A percentile compares a stretch with the other conserved stretches of the same genome.
Conservation (phyloP, 1,140 invertebrate species). For the Tyrophagus putrescentiae region DNA sequence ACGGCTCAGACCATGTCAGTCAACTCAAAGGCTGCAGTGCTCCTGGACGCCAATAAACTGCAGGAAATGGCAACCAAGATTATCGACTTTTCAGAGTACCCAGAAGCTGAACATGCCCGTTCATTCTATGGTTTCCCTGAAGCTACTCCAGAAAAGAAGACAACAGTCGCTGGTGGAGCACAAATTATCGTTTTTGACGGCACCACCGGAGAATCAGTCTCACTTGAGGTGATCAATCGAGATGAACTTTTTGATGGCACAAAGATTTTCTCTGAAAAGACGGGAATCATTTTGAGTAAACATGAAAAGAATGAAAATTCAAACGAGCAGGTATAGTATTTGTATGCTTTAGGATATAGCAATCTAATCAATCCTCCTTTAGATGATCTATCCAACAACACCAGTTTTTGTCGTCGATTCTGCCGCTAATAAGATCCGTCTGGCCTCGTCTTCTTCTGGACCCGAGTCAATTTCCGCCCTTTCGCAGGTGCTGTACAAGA, state of each 20-base stretch:
- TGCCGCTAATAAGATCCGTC: not conserved
- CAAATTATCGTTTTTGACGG: constrained; percentile 13
- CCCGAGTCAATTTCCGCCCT: not conserved
- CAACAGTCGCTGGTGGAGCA: not conserved
- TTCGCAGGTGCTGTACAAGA: constrained; percentile 7
- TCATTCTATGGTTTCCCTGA: not conserved
- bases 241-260: not conserved
- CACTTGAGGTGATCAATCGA: not conserved
- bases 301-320: too few relatives aligned
- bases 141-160: not conserved
- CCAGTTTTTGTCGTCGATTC: not conserved
- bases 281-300: constrained; percentile 1
- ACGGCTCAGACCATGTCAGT: too few relatives aligned
- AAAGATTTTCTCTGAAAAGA: not conserved
- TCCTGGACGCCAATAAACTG: too few relatives aligned
- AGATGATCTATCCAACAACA: not conserved
- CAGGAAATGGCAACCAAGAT: too few relatives aligned
- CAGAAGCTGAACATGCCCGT: not conserved
- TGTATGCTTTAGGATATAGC: too few relatives aligned
- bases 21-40: too few relatives aligned
- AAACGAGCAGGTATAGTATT: too few relatives aligned
- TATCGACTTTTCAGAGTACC: too few relatives aligned
- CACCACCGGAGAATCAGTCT: not conserved
- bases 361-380: not conserved
- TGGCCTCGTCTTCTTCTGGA: not conserved